Evolutionary conservation across 2,797 vertebrate species (phyloP).

Genomic region (Chanos chanos): DNA sequence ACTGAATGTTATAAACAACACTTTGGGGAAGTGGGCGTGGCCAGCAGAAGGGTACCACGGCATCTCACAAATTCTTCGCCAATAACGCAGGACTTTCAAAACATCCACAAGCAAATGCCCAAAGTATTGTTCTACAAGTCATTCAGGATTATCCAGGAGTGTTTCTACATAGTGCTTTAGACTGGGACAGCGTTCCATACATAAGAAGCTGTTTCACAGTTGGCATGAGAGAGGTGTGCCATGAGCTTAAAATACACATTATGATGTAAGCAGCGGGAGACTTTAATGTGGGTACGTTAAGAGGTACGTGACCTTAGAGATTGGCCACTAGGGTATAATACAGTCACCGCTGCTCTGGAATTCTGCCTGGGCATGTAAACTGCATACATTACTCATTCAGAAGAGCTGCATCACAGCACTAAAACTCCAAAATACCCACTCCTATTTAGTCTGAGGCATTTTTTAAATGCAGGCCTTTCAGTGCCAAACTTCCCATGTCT

Average conservation of each 20-base stretch:
- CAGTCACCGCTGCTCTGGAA: neutral
- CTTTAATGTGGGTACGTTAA: neutral
- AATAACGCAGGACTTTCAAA: no score
- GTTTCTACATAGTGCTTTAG: no score
- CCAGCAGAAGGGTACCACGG: no score
- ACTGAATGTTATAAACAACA: no score
- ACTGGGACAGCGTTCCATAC: no score
- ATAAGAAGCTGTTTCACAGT: neutral
- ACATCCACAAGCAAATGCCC: no score
- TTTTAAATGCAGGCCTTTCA: constrained; percentile 8
- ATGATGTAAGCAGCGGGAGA: neutral
- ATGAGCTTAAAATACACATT: neutral
- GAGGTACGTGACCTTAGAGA: constrained; percentile 5
- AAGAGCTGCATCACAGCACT: constrained; percentile 21
- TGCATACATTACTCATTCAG: constrained; percentile 1
- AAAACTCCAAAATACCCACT: no score
- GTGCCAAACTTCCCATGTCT: constrained; percentile 19
- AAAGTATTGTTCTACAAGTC: no score
- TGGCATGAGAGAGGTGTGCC: neutral
- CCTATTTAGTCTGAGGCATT: no score
- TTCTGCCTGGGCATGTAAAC: neutral
- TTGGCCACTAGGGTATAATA: neutral
- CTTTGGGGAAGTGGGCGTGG: no score
- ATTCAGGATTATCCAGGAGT: no score
- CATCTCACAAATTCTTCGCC: no score